These are phyloP conservation scores for Anguilla japonica DNA, from an alignment of 2,113 vertebrate genomes.

Conservation along the genomic window DNA sequence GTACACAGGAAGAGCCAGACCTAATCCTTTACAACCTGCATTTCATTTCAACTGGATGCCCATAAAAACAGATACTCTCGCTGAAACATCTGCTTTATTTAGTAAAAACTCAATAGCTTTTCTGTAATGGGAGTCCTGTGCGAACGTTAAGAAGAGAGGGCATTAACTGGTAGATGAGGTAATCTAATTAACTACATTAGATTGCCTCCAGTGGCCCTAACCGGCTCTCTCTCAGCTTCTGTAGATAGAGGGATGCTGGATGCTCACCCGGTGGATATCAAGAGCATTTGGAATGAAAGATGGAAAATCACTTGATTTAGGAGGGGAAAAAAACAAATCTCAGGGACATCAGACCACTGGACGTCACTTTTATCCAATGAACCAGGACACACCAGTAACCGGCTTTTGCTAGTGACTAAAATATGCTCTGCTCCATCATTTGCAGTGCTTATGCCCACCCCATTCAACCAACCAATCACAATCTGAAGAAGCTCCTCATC, in stretches of 20 bases:
- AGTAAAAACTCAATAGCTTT: background rate
- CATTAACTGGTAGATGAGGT: background rate
- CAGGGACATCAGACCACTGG: background rate
- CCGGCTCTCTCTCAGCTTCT: conserved; percentile 38
- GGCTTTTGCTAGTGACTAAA: background rate
- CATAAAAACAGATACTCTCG: background rate
- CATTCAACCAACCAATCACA: background rate
- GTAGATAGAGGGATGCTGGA: conserved; percentile 37
- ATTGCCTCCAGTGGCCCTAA: background rate
- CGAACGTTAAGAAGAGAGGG: background rate
- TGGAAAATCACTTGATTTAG: background rate
- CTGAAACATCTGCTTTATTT: background rate
- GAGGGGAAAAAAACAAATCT: background rate
- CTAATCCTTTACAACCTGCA: too few relatives aligned
- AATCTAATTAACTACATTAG: background rate
- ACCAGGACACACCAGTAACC: background rate
- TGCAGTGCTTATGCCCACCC: background rate
- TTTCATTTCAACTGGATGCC: background rate
- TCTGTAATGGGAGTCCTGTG: background rate
- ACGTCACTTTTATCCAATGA: background rate
- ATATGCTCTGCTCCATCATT: background rate
- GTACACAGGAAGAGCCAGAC: too few relatives aligned
- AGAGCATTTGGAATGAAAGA: background rate
- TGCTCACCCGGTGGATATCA: conserved; percentile 31
- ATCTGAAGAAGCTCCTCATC: background rate